Percentiles rank a stretch among this genome's conserved stretches.
phyloP scores from a whole-genome alignment of 1,140 invertebrate species.

The Potamilus streckersoni region DNA sequence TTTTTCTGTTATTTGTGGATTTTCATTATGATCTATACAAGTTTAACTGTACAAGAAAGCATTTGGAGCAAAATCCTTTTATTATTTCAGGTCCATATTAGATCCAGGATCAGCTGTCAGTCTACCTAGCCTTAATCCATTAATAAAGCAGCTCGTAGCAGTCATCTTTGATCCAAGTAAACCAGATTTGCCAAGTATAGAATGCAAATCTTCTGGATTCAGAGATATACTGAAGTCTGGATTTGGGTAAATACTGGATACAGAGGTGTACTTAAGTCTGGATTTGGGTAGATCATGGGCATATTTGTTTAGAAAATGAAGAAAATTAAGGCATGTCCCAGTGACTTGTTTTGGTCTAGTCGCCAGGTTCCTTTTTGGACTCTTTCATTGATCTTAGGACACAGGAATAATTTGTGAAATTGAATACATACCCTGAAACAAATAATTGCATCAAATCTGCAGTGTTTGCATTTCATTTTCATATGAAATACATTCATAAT shows the following conservation, averaged over 20 bases:
- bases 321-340: too few relatives aligned
- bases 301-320: neutral
- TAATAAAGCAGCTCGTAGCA: conserved; percentile 62
- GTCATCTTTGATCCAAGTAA: conserved; percentile 62
- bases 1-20: too few relatives aligned
- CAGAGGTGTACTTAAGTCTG: conserved; percentile 67
- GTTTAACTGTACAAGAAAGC: neutral
- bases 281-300: conserved; percentile 63
- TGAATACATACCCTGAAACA: too few relatives aligned
- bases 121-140: conserved; percentile 52
- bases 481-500: too few relatives aligned
- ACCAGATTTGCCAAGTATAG: conserved; percentile 63
- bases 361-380: too few relatives aligned
- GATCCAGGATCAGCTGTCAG: conserved; percentile 51
- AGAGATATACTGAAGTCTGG: conserved; percentile 68
- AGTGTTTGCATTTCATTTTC: too few relatives aligned
- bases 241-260: conserved; percentile 63
- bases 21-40: too few relatives aligned
- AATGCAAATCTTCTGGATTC: conserved; percentile 64
- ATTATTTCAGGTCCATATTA: conserved; percentile 45
- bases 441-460: too few relatives aligned
- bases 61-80: neutral
- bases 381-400: too few relatives aligned
- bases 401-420: too few relatives aligned
- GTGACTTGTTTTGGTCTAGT: too few relatives aligned